Evolutionary conservation across 2,888 invertebrate species (phyloP).

Genomic region (Brachyptera risi): DNA sequence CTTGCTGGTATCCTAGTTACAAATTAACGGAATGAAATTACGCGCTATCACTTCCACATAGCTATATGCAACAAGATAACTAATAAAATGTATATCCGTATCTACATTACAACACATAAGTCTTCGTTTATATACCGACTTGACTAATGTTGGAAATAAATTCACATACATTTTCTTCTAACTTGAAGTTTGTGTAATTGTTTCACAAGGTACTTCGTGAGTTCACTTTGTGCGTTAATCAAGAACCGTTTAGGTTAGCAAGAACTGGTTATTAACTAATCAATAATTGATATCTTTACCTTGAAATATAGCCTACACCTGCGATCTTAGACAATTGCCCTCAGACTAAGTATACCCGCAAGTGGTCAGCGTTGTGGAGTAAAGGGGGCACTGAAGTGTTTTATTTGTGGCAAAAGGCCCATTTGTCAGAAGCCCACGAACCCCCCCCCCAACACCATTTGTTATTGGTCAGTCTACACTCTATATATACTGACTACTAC

Average conservation of each 20-base stretch:
- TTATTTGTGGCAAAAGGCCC: slow-evolving; percentile 22
- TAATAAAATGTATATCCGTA: neutral
- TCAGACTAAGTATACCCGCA: neutral
- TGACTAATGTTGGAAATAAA: slow-evolving; percentile 10
- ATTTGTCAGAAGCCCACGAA: slow-evolving; percentile 19
- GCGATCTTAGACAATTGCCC: neutral
- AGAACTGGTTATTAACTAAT: neutral
- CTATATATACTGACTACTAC: neutral
- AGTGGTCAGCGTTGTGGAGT: slow-evolving; percentile 3
- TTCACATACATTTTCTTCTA: slow-evolving; percentile 3
- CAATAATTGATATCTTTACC: slow-evolving; percentile 11
- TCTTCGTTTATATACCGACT: slow-evolving; percentile 9
- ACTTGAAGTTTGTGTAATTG: neutral
- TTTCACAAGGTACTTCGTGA: neutral
- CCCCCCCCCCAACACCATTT: slow-evolving; percentile 18
- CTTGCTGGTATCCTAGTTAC: slow-evolving; percentile 14
- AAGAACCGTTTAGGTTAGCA: neutral
- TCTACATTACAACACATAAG: slow-evolving; percentile 9
- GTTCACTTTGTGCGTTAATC: neutral
- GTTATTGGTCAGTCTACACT: slow-evolving; percentile 14
- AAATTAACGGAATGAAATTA: slow-evolving; percentile 19
- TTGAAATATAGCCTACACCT: slow-evolving; percentile 7
- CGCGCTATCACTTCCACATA: neutral
- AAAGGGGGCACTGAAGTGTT: slow-evolving; percentile 15
- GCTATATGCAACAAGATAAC: neutral